A percentile compares a stretch with the other conserved stretches of the same genome.
These are phyloP conservation scores for Ligdia adustata DNA, from an alignment of 2,888 invertebrate species.

Conservation along the genomic window DNA sequence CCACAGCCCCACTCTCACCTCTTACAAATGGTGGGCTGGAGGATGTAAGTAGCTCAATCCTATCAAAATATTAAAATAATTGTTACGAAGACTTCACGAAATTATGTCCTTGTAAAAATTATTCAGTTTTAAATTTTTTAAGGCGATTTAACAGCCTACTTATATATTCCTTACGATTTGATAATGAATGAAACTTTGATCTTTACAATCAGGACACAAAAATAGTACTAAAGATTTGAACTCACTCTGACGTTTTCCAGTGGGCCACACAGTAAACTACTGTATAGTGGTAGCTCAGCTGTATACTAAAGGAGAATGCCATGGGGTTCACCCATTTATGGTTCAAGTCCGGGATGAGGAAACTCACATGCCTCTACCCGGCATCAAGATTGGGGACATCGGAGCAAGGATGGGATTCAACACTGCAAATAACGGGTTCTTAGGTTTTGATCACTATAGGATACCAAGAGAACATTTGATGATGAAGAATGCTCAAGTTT, in stretches of 20 bases:
- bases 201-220: too few relatives aligned
- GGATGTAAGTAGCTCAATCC: conserved; percentile 87
- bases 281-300: conserved; percentile 95
- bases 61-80: too few relatives aligned
- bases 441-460: conserved; percentile 92
- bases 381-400: conserved; percentile 95
- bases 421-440: conserved; percentile 94
- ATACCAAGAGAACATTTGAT: conserved; percentile 94
- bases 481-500: conserved; percentile 95
- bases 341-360: conserved; percentile 94
- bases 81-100: too few relatives aligned
- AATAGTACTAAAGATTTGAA: too few relatives aligned
- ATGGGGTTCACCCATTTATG: conserved; percentile 95
- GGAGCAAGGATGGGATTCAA: conserved; percentile 96
- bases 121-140: too few relatives aligned
- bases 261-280: conserved; percentile 95
- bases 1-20: conserved; percentile 93
- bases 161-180: too few relatives aligned
- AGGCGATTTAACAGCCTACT: too few relatives aligned
- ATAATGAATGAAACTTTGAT: too few relatives aligned
- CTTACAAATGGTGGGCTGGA: conserved; percentile 99
- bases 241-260: too few relatives aligned
- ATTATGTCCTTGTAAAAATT: too few relatives aligned
- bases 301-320: conserved; percentile 89
- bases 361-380: conserved; percentile 92